These are phyloP conservation scores for Phenganax marumi DNA, from an alignment of 92 coral and sea anemone genomes.

Conservation along the genomic window DNA sequence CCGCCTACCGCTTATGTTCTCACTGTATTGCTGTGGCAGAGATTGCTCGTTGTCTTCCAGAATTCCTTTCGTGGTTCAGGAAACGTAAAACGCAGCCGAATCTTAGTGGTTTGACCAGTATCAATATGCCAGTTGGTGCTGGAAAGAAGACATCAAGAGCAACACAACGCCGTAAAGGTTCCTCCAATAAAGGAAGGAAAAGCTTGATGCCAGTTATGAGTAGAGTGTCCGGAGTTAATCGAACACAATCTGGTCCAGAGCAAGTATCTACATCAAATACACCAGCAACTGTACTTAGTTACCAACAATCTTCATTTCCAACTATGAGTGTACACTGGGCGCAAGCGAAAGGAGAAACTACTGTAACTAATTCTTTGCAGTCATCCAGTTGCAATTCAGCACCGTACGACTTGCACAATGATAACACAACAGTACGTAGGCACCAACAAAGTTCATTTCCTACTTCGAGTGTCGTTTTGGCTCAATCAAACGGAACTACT, in stretches of 20 bases:
- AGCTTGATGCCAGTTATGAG: slow-evolving; percentile 38
- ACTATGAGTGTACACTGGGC: slow-evolving; percentile 33
- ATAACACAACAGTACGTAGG: too few relatives aligned
- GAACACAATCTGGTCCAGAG: neutral
- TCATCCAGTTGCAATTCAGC: too few relatives aligned
- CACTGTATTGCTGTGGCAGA: slow-evolving; percentile 21
- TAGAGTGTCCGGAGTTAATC: neutral
- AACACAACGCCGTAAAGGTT: slow-evolving; percentile 36
- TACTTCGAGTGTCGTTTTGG: neutral
- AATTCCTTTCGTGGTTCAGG: slow-evolving; percentile 19
- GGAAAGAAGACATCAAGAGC: slow-evolving; percentile 39
- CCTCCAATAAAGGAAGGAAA: slow-evolving; percentile 6
- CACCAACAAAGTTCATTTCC: neutral
- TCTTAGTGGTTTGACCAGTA: neutral
- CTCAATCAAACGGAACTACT: neutral
- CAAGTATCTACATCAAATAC: slow-evolving; percentile 9
- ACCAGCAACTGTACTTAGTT: neutral
- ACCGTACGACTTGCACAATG: too few relatives aligned
- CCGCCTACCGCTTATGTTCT: slow-evolving; percentile 8
- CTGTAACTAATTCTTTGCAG: too few relatives aligned
- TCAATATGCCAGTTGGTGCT: slow-evolving; percentile 1
- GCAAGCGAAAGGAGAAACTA: neutral
- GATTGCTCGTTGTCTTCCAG: neutral
- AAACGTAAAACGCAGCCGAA: neutral
- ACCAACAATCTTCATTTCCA: slow-evolving; percentile 18